Conservation (phyloP, 2,888 invertebrate species). For the Lucinisca nassula region DNA sequence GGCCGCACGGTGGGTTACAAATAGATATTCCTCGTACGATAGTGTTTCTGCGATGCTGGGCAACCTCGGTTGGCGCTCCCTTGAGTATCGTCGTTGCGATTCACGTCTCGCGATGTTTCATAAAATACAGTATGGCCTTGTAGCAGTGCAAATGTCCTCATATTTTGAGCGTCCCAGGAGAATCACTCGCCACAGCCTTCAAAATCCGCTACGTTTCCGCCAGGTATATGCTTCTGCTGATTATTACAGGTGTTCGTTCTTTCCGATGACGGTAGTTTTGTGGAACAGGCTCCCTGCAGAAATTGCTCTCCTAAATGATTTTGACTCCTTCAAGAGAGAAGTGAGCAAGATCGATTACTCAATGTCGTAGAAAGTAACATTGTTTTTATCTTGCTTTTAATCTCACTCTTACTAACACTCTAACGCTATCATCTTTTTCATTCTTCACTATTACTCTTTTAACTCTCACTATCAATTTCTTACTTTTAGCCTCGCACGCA, state of each 20-base stretch:
- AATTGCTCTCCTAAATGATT: background rate
- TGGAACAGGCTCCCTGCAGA: conserved; percentile 17
- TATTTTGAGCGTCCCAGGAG: background rate
- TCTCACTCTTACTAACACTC: background rate
- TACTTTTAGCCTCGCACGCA: no score
- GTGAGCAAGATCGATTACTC: background rate
- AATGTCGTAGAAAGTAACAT: background rate
- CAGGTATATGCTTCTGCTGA: conserved; percentile 9
- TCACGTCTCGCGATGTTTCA: conserved; percentile 7
- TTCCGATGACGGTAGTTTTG: background rate
- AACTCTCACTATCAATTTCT: no score
- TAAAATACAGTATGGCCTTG: conserved; percentile 12
- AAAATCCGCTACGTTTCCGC: conserved; percentile 21
- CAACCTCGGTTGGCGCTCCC: background rate
- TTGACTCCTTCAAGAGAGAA: background rate
- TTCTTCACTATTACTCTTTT: no score
- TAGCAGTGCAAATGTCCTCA: background rate
- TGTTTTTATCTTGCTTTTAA: conserved; percentile 9
- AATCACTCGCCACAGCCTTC: conserved; percentile 28
- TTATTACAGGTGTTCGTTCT: conserved; percentile 22
- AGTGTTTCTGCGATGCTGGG: no score
- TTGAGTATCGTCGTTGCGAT: conserved; percentile 1
- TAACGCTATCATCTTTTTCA: no score
- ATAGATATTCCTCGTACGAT: conserved; percentile 12
- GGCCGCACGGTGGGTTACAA: conserved; percentile 25